Percentiles rank a stretch among this genome's conserved stretches.
These are phyloP conservation scores for Glossophaga mutica DNA, from an alignment of 2,797 vertebrate genomes.

Conservation along the genomic window DNA sequence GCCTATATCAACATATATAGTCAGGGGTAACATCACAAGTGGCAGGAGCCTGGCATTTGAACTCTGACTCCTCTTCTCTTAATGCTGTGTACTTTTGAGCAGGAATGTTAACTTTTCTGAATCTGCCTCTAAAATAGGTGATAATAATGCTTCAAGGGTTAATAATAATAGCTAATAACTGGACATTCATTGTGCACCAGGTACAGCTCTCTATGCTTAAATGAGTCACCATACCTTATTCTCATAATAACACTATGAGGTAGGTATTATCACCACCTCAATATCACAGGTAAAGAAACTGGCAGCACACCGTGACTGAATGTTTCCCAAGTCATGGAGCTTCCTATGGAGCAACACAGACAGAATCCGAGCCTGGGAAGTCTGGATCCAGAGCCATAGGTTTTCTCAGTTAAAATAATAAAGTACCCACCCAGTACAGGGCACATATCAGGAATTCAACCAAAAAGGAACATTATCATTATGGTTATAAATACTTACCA, in stretches of 20 bases:
- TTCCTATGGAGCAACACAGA: background rate
- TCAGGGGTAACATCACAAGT: background rate
- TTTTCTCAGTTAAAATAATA: background rate
- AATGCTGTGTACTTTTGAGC: background rate
- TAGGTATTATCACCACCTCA: background rate
- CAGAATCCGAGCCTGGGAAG: background rate
- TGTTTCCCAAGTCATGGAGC: background rate
- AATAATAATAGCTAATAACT: background rate
- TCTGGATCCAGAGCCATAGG: background rate
- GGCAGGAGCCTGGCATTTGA: background rate
- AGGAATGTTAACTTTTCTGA: background rate
- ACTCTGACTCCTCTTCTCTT: background rate
- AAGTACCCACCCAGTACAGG: background rate
- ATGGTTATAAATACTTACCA: background rate
- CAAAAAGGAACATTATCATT: background rate
- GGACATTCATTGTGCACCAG: background rate
- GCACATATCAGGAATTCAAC: background rate
- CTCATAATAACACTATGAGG: background rate
- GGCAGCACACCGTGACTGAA: background rate
- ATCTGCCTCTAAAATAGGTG: background rate
- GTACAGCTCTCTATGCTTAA: background rate
- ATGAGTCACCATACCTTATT: background rate
- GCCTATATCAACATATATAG: background rate
- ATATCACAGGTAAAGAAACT: background rate
- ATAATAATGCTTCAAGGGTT: background rate